These are phyloP conservation scores for Lepisosteus osseus DNA, from an alignment of 2,113 vertebrate species.

Conservation along the genomic window DNA sequence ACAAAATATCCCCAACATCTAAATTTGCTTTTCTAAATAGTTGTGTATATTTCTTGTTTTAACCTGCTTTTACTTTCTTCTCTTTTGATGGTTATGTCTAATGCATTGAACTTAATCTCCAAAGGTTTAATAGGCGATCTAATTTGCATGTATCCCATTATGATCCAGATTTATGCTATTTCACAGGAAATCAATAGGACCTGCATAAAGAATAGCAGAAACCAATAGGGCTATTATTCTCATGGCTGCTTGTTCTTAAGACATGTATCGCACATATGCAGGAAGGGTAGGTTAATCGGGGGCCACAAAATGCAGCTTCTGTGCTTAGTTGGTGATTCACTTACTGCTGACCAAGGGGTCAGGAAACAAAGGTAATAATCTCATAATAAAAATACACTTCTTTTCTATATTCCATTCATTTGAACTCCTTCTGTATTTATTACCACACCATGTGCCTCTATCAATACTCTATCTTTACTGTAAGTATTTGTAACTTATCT, in stretches of 20 bases:
- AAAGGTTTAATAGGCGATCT: conserved; percentile 23
- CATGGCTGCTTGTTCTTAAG: conserved; percentile 20
- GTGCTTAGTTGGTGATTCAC: background rate
- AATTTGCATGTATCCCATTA: conserved; percentile 37
- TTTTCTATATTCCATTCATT: no score
- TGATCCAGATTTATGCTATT: conserved; percentile 28
- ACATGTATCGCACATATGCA: conserved; percentile 14
- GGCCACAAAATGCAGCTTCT: background rate
- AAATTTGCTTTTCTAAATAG: background rate
- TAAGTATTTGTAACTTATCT: no score
- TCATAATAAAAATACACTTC: background rate
- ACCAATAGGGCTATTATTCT: conserved; percentile 34
- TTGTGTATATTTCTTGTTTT: background rate
- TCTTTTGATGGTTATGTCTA: background rate
- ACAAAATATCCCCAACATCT: background rate
- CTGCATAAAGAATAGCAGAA: background rate
- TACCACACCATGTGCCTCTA: no score
- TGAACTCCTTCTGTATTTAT: no score
- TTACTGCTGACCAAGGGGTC: background rate
- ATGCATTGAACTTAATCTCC: background rate
- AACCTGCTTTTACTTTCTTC: background rate
- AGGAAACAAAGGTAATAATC: background rate
- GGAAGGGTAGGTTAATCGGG: conserved; percentile 26
- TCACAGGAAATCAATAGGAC: conserved; percentile 32
- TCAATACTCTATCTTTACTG: no score